A percentile compares a stretch with the other conserved stretches of the same genome.
Evolutionary conservation across 2,113 vertebrate genomes (phyloP).

Genomic region (Myocastor coypus): DNA sequence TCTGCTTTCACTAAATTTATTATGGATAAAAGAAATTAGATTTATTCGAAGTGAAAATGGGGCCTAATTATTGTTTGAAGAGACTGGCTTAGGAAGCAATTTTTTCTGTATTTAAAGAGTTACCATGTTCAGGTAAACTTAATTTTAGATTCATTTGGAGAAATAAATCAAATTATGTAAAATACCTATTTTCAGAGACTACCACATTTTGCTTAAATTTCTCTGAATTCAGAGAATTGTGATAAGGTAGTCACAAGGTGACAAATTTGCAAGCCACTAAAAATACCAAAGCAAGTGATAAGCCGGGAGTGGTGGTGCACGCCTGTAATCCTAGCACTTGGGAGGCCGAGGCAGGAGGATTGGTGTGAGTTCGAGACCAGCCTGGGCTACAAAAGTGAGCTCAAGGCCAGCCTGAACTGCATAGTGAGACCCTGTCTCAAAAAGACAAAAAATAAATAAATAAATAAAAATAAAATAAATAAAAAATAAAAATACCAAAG

Average conservation of each 20-base stretch:
- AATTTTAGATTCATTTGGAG: constrained; percentile 61
- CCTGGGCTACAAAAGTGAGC: too few relatives aligned
- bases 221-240: constrained; percentile 54
- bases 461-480: too few relatives aligned
- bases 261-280: constrained; percentile 4
- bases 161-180: constrained; percentile 55
- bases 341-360: too few relatives aligned
- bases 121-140: constrained; percentile 35
- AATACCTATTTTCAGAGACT: constrained; percentile 51
- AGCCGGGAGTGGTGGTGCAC: too few relatives aligned
- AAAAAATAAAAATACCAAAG: not conserved
- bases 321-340: too few relatives aligned
- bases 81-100: constrained; percentile 42
- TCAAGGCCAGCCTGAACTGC: too few relatives aligned
- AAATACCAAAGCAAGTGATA: not conserved
- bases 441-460: too few relatives aligned
- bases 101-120: constrained; percentile 63
- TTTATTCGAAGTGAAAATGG: constrained; percentile 37
- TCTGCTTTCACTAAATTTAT: constrained; percentile 51
- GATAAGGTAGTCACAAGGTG: not conserved
- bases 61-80: constrained; percentile 60
- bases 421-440: too few relatives aligned
- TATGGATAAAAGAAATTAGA: not conserved
- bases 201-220: not conserved
- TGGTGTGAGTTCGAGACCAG: too few relatives aligned